Evolutionary conservation across 2,888 invertebrate genomes (phyloP).

Genomic region (Meghimatium bilineatum): DNA sequence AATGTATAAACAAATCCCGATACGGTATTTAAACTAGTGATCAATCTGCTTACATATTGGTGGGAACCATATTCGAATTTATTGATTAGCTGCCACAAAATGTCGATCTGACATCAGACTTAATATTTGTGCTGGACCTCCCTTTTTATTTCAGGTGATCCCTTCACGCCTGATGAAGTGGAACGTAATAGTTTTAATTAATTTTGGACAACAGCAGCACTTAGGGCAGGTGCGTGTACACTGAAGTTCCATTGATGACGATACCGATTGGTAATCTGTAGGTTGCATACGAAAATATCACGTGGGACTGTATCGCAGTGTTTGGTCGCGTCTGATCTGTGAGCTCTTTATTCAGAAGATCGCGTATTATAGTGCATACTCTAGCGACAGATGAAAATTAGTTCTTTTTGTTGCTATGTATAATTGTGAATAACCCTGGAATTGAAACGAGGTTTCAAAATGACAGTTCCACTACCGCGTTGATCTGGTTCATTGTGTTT

Average conservation of each 20-base stretch:
- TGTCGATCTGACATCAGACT: neutral
- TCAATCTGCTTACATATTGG: neutral
- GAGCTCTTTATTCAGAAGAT: neutral
- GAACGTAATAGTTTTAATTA: constrained; percentile 10
- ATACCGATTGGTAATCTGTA: neutral
- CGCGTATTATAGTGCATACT: too few species aligned
- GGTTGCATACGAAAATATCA: neutral
- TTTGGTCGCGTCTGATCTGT: neutral
- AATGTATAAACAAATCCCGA: neutral
- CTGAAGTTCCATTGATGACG: neutral
- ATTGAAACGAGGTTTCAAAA: too few species aligned
- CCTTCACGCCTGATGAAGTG: neutral
- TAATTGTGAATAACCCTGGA: too few species aligned
- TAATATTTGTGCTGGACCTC: too few species aligned
- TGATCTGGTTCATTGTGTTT: too few species aligned
- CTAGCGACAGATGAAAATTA: neutral
- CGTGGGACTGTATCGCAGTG: neutral
- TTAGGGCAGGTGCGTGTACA: neutral
- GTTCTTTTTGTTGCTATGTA: too few species aligned
- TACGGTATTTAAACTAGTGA: neutral
- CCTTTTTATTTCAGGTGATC: neutral
- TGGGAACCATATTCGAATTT: neutral
- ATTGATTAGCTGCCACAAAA: constrained; percentile 14
- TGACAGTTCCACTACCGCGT: too few species aligned
- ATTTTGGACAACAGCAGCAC: neutral